Percentiles rank a stretch among this genome's conserved stretches.
These are phyloP conservation scores for Falco novaeseelandiae DNA, from an alignment of 2,797 vertebrate genomes.

Conservation along the genomic window DNA sequence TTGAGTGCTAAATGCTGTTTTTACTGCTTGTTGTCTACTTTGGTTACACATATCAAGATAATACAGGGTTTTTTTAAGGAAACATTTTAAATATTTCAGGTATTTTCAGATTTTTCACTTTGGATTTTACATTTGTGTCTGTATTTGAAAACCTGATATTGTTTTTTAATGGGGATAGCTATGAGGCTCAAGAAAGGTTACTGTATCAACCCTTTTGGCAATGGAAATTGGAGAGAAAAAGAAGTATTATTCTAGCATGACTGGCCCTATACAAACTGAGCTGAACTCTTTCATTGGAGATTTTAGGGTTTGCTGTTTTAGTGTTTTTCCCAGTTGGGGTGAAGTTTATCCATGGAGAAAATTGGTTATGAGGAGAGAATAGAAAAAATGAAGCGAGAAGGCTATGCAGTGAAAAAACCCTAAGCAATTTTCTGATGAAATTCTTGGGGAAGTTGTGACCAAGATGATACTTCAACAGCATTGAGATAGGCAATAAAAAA, in stretches of 20 bases:
- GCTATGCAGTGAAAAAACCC: neutral
- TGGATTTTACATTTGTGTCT: neutral
- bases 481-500: neutral
- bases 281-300: neutral
- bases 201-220: neutral
- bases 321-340: neutral
- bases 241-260: neutral
- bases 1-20: neutral
- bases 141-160: neutral
- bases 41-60: neutral
- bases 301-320: neutral
- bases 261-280: neutral
- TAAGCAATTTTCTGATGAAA: neutral
- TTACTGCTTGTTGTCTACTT: neutral
- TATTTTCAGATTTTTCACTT: neutral
- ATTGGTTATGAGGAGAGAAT: constrained; percentile 28
- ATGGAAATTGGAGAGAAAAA: neutral
- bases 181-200: neutral
- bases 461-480: accelerated
- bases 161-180: neutral
- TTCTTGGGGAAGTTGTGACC: neutral
- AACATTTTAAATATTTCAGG: neutral
- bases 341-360: constrained; percentile 55
- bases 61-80: neutral
- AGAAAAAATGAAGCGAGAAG: neutral